Percentiles rank a stretch among this genome's conserved stretches.
phyloP scores from a whole-genome alignment of 2,113 vertebrate species.

The Mystacornis crossleyi region DNA sequence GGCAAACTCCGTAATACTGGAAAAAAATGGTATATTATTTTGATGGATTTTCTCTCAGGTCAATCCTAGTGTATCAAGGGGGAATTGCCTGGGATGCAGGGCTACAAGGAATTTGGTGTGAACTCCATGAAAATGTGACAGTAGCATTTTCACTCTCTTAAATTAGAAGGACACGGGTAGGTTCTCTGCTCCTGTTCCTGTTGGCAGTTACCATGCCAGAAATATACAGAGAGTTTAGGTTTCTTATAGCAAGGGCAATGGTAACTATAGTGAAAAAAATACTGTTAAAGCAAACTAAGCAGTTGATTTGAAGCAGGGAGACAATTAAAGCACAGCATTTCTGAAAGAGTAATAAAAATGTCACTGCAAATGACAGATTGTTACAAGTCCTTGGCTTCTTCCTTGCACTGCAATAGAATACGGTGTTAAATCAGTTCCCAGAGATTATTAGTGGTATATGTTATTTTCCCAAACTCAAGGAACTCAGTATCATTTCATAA shows the following conservation, averaged over 20 bases:
- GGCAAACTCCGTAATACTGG: background rate
- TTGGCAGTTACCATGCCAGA: background rate
- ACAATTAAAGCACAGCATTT: conserved; percentile 67
- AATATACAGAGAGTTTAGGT: background rate
- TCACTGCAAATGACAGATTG: conserved; percentile 58
- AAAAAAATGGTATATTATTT: background rate
- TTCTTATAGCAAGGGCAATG: background rate
- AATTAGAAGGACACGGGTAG: background rate
- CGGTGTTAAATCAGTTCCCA: conserved; percentile 55
- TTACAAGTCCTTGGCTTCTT: conserved; percentile 66
- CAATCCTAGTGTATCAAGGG: background rate
- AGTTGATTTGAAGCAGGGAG: conserved; percentile 53
- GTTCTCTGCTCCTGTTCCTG: background rate
- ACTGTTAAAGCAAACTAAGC: conserved; percentile 13
- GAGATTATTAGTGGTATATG: conserved; percentile 54
- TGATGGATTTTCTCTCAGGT: conserved; percentile 14
- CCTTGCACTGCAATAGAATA: conserved; percentile 23
- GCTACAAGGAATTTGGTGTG: background rate
- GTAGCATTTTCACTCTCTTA: conserved; percentile 16
- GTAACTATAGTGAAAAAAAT: background rate
- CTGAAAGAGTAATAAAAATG: conserved; percentile 67
- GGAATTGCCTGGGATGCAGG: background rate
- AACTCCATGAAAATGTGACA: conserved; percentile 15
- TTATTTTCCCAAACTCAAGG: conserved; percentile 44
- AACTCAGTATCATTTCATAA: conserved; percentile 37